Conservation (phyloP, 1,140 invertebrate species). For the Temnothorax nylanderi region DNA sequence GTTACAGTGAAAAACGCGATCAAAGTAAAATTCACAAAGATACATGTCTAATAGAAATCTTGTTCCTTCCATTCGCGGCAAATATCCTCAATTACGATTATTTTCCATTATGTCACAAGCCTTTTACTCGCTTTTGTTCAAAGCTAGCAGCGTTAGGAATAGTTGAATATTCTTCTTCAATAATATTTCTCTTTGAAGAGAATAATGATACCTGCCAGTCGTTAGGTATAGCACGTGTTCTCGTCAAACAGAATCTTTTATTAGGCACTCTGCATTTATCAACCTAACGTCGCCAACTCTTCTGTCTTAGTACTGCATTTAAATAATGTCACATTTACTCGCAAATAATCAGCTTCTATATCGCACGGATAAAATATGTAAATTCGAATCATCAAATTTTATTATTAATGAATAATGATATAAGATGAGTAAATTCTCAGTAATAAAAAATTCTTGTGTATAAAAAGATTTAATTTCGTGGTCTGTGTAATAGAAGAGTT, state of each 20-base stretch:
- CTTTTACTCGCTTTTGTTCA: neutral
- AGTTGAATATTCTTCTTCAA: conserved; percentile 31
- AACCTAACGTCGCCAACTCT: neutral
- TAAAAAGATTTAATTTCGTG: neutral
- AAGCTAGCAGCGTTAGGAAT: neutral
- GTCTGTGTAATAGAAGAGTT: conserved; percentile 42
- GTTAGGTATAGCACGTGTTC: conserved; percentile 1
- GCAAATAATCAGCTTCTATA: neutral
- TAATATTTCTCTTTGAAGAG: neutral
- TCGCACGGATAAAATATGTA: neutral
- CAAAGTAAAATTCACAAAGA: conserved; percentile 35
- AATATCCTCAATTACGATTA: conserved; percentile 15
- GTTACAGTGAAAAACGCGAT: neutral
- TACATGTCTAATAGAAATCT: conserved; percentile 4
- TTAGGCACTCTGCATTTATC: conserved; percentile 1
- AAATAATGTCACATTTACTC: neutral
- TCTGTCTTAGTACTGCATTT: neutral
- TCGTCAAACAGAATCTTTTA: conserved; percentile 42
- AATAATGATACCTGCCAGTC: conserved; percentile 16
- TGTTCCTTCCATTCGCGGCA: neutral
- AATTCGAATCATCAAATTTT: neutral
- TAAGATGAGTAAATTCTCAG: neutral
- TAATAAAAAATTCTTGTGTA: neutral
- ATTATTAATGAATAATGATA: neutral
- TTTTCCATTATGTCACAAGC: conserved; percentile 4